These are phyloP conservation scores for Alouatta caraya DNA, from an alignment of 2,797 vertebrate species.

Conservation along the genomic window DNA sequence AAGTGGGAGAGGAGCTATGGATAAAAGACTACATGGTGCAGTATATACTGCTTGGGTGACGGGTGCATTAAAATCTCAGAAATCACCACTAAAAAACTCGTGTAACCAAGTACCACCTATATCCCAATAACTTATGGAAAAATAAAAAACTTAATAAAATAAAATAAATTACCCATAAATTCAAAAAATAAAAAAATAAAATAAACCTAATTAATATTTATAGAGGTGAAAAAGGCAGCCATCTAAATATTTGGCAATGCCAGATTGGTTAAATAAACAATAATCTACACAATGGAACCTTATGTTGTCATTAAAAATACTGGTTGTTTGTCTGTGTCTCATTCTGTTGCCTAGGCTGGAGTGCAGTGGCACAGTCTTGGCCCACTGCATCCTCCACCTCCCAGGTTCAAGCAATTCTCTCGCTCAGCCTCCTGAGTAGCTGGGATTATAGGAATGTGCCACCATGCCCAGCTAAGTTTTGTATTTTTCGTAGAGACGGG, in stretches of 20 bases:
- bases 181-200: not conserved
- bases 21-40: not conserved
- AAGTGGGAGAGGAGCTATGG: not conserved
- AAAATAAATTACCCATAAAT: too few species aligned
- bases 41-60: not conserved
- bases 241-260: not conserved
- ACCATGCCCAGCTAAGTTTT: too few species aligned
- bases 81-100: not conserved
- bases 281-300: not conserved
- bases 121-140: not conserved
- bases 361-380: rapidly evolving
- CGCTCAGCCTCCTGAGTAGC: too few species aligned
- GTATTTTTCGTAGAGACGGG: too few species aligned
- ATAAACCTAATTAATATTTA: not conserved
- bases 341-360: too few species aligned
- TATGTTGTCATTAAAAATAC: not conserved
- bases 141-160: too few species aligned
- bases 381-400: too few species aligned
- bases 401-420: too few species aligned
- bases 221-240: not conserved
- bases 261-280: not conserved
- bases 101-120: not conserved
- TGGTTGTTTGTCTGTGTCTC: too few species aligned
- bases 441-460: too few species aligned
- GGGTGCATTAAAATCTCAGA: not conserved